Evolutionary conservation across 2,113 vertebrate genomes (phyloP), one percentile per base, ranked within the genome.

Genomic region (Percina caprodes): DNA sequence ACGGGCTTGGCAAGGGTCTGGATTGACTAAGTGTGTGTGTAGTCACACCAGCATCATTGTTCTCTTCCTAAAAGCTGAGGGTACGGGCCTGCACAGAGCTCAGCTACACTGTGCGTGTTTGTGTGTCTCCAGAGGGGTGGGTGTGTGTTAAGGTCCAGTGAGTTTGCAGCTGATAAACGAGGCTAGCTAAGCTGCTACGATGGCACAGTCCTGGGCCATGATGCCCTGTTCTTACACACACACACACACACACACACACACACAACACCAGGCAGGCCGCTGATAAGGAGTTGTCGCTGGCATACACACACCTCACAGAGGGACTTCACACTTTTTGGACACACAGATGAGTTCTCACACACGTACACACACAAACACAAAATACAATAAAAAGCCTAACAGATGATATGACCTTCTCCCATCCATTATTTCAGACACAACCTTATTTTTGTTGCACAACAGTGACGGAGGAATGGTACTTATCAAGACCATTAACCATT

Each of bases 261-360:
- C 90, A 60, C 42, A 82, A 88, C 86, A 91, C 80, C 92, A 89
- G 92, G 93, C 89, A 56, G 79, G 88, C 73, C 30, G 70, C 93
- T 94, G 95, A 95, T 95, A 95, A 95, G 93, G 91, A 94, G 82
- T 85, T 86, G 86, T 77, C 70, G 55, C 85, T 94, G 91, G 92
- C 93, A 95, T 84, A 74, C 82, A 80, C 86, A 82, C 75, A 87
- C 80, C 77, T 91, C 90, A 67, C 80, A 62, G 69, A 55, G 89
- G 89, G 91, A 92, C 59, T 73, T 85, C 78, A 84, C 69, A 75
- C 71, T 78, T 49, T 65, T 42, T 74, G 56, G 59, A 70, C 83
- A 55, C 59, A 74, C 76, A 79, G 68, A 83, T 69, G 70, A 73
- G 42, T 83, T 74, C 35, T 48, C 46, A 52, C 35, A 72, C 39